Evolutionary conservation across 2,888 invertebrate species (phyloP), one percentile per base, ranked within the genome.

Genomic region (Beris morrisii): DNA sequence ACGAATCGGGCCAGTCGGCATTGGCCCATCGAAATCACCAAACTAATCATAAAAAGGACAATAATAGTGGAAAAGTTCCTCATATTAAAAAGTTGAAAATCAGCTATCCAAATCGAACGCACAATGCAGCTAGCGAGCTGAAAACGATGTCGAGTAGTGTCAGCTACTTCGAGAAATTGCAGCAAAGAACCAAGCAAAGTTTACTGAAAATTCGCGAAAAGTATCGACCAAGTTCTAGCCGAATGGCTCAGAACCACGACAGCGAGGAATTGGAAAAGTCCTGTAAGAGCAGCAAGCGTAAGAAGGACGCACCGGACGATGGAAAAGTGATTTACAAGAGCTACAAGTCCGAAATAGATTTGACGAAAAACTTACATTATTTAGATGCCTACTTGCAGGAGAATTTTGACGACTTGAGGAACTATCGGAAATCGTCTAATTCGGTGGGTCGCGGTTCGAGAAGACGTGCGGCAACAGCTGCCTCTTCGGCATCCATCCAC

Each of bases 311-410:
- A 50, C 32, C 28, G n/a, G 59, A 56, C 11, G 52, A 61, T 43
- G 57, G 38, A 61, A 70, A 57, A 44, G 64, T 77, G 13, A 73
- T 79, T 53, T 81, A 80, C 67, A 80, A 80, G 71, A 80, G 80
- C 70, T 81, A 81, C 70, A 81, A 81, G 66, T 81, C 81, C 1
- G 81, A 81, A 71, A 75, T 81, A 48, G 81, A 81, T 71, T 73
- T 81, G 5, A 79, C 80, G 45, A 78, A 78, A 67, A 81, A 81
- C 70, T 72, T 81, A 5, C 78, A 79, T 68, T 81, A 79, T 63
- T 69, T 81, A 57, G 81, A 81, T 66, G 78, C 79, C 5, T 81
- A 80, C 69, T 68, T 81, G n/a, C 78, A 79, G 71, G 77, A 80
- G 66, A 80, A 80, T 72, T 81, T 80, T 43, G 80, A 81, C 45